These are phyloP conservation scores for Phalacrocorax carbo DNA, from an alignment of 2,113 vertebrate genomes.

Conservation along the genomic window DNA sequence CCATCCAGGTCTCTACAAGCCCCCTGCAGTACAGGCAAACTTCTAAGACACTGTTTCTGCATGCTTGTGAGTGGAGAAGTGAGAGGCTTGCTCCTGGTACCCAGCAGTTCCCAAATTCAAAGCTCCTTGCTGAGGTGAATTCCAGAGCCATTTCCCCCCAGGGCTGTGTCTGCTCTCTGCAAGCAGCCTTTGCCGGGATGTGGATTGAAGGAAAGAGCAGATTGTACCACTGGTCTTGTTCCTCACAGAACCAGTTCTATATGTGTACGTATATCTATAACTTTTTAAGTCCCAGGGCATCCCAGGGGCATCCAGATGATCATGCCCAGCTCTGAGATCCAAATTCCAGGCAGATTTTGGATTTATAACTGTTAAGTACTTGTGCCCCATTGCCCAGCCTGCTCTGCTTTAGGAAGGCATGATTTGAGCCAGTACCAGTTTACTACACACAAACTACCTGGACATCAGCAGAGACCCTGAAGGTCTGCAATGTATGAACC, in stretches of 20 bases:
- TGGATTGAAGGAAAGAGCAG: conserved; percentile 25
- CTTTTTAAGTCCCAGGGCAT: not conserved
- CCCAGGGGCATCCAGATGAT: not conserved
- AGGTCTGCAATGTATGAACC: not conserved
- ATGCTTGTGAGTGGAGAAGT: rapidly evolving
- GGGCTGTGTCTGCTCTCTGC: not conserved
- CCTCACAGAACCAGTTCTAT: not conserved
- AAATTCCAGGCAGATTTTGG: not conserved
- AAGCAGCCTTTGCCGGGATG: conserved; percentile 7
- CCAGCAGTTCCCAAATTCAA: not conserved
- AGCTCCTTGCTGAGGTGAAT: not conserved
- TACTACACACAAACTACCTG: too few species aligned
- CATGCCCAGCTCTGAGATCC: not conserved
- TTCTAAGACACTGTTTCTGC: not conserved
- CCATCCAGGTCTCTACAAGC: not conserved
- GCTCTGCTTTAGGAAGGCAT: not conserved
- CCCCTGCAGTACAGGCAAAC: not conserved
- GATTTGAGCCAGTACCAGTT: not conserved
- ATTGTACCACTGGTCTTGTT: not conserved
- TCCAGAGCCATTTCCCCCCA: not conserved
- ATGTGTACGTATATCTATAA: rapidly evolving
- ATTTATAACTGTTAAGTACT: not conserved
- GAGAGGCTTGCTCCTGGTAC: not conserved
- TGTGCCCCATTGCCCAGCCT: not conserved
- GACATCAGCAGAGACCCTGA: not conserved